Evolutionary conservation across 2,888 invertebrate species (phyloP).

Genomic region (Fragum sueziense): DNA sequence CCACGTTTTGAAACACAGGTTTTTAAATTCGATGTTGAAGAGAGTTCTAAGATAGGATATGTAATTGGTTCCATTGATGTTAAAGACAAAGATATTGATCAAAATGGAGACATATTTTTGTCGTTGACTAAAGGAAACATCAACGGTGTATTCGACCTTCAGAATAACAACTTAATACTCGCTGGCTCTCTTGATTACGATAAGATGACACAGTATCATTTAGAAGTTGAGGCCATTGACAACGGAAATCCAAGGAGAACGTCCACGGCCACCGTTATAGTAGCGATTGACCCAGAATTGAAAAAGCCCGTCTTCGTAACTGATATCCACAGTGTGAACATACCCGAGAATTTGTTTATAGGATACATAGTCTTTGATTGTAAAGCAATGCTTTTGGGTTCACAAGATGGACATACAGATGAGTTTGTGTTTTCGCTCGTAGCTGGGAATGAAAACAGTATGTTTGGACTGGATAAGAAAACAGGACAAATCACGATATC

Average conservation of each 20-base stretch:
- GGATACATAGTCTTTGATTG: conserved; percentile 61
- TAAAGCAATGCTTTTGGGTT: conserved; percentile 65
- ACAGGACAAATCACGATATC: conserved; percentile 64
- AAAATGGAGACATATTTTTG: conserved; percentile 92
- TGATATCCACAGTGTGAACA: conserved; percentile 28
- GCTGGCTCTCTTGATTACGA: conserved; percentile 59
- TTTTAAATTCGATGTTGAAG: conserved; percentile 89
- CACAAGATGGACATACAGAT: conserved; percentile 55
- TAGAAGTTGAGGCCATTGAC: conserved; percentile 63
- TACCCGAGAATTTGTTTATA: conserved; percentile 59
- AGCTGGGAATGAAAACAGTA: conserved; percentile 59
- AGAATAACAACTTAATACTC: conserved; percentile 45
- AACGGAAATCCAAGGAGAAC: conserved; percentile 56
- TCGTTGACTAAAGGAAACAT: conserved; percentile 82
- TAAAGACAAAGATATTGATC: conserved; percentile 92
- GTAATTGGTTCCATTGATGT: conserved; percentile 91
- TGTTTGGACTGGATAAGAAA: conserved; percentile 53
- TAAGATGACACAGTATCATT: conserved; percentile 55
- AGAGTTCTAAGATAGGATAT: conserved; percentile 93
- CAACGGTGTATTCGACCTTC: conserved; percentile 55
- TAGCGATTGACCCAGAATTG: conserved; percentile 60
- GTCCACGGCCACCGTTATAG: conserved; percentile 56
- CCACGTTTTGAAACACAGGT: conserved; percentile 89
- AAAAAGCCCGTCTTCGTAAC: conserved; percentile 56
- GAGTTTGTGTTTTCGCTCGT: conserved; percentile 62